Base-by-base conservation (phyloP, 2,113 vertebrate species). In the Bubo scandiacus region DNA sequence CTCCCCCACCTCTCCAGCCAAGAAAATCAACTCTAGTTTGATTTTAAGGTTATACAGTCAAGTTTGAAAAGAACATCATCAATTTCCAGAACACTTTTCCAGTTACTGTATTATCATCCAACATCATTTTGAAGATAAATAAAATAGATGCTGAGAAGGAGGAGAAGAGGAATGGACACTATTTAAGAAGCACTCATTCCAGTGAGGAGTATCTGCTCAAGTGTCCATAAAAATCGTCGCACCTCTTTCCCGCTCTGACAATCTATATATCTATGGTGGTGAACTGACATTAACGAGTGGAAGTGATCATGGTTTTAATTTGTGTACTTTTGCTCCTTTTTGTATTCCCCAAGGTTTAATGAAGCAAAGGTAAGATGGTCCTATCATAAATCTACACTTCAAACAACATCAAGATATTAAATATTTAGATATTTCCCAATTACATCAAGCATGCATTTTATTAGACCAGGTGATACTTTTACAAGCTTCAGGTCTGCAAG, bases 251-350 rank as follows among this genome's bases (percentile, higher is more conserved):
- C 1, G 1, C 51, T 66, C 45, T 13, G 6, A 54, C 10, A 40
- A 19, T 18, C n/a, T 73, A 0, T 11, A 6, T 38, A 38, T 45
- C 43, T 62, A 3, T 36, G 18, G 25, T 12, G 6, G 42, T 29
- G 67, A 90, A 36, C 14, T 25, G 38, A n/a, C n/a, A 43, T 45
- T 58, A 73, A 54, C 0, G 0, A 54, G 10, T 16, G 10, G 22
- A 87, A 85, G 29, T 1, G 20, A 47, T 58, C 3, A 1, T 22
- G 16, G 1, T 0, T 70, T 81, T 29, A 49, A 67, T n/a, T 52
- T 52, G 10, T 51, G 7, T 81, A 71, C 34, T 80, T 92, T 57
- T 80, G 17, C 19, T 9, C 4, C 11, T 20, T 68, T 72, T 49
- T 40, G 3, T 51, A 18, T 63, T 88, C 34, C 65, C 93, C 17